Evolutionary conservation across 2,113 vertebrate species (phyloP).

Genomic region (Astur gentilis): DNA sequence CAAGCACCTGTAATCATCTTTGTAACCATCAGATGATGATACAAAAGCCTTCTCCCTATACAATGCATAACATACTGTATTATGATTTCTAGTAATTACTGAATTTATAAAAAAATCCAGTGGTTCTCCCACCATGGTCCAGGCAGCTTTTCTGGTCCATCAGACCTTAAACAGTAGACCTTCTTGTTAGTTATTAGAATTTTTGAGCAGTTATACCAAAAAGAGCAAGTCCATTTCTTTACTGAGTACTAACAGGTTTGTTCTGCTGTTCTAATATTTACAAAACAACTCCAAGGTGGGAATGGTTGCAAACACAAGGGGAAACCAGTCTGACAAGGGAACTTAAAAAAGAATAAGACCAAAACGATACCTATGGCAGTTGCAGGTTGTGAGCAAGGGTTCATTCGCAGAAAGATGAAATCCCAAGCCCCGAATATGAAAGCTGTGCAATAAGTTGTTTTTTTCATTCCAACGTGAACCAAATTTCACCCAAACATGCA

Average conservation of each 20-base stretch:
- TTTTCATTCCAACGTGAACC: not conserved
- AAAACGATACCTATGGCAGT: not conserved
- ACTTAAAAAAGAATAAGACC: not conserved
- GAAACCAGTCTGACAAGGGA: not conserved
- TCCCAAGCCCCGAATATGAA: not conserved
- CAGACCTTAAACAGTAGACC: not conserved
- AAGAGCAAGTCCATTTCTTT: not conserved
- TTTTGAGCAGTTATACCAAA: not conserved
- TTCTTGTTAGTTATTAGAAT: not conserved
- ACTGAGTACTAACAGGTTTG: not conserved
- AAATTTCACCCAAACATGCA: not conserved
- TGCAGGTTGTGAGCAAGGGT: not conserved
- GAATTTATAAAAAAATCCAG: not conserved
- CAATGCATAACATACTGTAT: not conserved
- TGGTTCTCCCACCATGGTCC: not conserved
- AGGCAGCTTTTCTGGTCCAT: not conserved
- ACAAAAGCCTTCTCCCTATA: not conserved
- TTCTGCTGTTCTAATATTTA: not conserved
- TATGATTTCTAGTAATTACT: not conserved
- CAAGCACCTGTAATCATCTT: not conserved
- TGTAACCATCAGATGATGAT: not conserved
- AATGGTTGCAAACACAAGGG: not conserved
- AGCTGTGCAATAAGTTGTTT: not conserved
- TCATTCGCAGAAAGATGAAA: not conserved
- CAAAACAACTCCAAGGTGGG: not conserved